Evolutionary conservation across 2,888 invertebrate species (phyloP).

Genomic region (Bombylius discolor): DNA sequence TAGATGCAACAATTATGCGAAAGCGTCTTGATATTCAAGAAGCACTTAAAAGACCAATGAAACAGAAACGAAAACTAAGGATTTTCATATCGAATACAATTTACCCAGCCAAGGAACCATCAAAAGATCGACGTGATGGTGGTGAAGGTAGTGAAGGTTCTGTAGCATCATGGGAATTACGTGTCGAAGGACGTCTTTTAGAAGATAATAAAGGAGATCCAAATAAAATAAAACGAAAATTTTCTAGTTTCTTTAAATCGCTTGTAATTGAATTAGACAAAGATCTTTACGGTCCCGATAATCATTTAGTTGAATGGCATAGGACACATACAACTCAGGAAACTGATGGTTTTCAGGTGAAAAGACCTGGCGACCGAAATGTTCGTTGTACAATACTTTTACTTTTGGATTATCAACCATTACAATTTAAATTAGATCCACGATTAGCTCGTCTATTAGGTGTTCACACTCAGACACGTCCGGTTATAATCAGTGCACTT

Average conservation of each 20-base stretch:
- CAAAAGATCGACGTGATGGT: conserved; percentile 30
- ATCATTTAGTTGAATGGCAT: conserved; percentile 99
- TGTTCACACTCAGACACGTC: conserved; percentile 92
- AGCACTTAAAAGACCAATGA: conserved; percentile 95
- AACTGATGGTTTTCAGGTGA: conserved; percentile 57
- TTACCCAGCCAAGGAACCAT: conserved; percentile 71
- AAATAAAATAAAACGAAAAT: conserved; percentile 88
- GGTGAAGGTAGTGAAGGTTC: conserved; percentile 57
- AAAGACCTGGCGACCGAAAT: conserved; percentile 96
- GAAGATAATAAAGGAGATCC: conserved; percentile 89
- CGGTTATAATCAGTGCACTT: conserved; percentile 93
- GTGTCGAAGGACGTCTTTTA: conserved; percentile 91
- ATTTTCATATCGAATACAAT: conserved; percentile 99
- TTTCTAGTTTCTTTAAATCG: conserved; percentile 99
- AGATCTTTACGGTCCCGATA: conserved; percentile 98
- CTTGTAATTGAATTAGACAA: conserved; percentile 98
- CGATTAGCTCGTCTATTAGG: conserved; percentile 89
- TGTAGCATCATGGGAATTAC: conserved; percentile 92
- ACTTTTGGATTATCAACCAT: conserved; percentile 93
- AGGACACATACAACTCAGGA: conserved; percentile 89
- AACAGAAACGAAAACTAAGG: conserved; percentile 90
- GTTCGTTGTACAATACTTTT: conserved; percentile 96
- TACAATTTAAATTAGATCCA: conserved; percentile 97
- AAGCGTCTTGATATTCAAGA: conserved; percentile 97
- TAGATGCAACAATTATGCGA: conserved; percentile 96